Conservation (phyloP, 2,113 vertebrate species). For the Todiramphus saurophagus region DNA sequence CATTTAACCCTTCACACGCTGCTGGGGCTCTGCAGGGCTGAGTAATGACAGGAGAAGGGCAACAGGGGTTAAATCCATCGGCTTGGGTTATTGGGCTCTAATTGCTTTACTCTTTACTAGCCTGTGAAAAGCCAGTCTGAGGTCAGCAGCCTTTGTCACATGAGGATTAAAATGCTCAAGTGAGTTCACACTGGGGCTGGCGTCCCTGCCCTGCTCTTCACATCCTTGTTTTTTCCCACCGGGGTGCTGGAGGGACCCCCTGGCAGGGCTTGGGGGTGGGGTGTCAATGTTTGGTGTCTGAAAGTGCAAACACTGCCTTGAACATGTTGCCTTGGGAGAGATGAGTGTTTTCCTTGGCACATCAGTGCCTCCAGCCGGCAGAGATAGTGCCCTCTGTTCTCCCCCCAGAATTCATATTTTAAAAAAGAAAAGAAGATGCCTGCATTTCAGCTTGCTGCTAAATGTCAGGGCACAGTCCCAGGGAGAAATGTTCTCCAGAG, state of each 20-base stretch:
- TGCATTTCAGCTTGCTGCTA: not conserved
- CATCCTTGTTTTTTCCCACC: not conserved
- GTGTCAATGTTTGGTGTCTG: accelerated
- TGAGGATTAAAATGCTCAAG: not conserved
- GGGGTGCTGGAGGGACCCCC: not conserved
- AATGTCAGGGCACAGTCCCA: not conserved
- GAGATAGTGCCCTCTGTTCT: not conserved
- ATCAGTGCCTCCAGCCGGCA: not conserved
- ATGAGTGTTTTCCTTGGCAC: not conserved
- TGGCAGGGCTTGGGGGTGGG: no score
- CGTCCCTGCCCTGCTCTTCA: not conserved
- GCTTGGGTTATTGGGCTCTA: not conserved
- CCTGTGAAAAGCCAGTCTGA: not conserved
- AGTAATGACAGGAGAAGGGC: not conserved
- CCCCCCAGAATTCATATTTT: not conserved
- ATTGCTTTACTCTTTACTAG: not conserved
- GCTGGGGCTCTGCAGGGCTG: not conserved
- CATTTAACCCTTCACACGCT: not conserved
- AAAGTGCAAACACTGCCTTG: accelerated
- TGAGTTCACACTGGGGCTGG: not conserved
- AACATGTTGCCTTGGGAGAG: not conserved
- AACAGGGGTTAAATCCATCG: not conserved
- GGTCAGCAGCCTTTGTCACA: not conserved
- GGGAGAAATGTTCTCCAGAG: not conserved
- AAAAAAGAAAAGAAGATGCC: not conserved